Percentiles rank a stretch among this genome's conserved stretches.
Conservation (phyloP, 2,888 invertebrate species). For the Aquatica leii region DNA sequence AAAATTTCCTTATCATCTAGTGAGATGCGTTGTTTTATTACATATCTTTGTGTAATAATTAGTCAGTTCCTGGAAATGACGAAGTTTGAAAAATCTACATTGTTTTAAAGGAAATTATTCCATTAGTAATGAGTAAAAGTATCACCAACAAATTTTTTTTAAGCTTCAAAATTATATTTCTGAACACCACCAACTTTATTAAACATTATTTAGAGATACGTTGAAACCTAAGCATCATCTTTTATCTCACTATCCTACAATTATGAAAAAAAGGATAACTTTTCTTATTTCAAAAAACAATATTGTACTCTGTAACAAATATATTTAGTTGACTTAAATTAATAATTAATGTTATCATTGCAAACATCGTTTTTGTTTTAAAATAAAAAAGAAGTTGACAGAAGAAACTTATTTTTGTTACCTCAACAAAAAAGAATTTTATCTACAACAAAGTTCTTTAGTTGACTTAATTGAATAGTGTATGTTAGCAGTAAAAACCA, state of each 20-base stretch:
- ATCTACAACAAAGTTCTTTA: no score
- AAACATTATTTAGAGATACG: conserved; percentile 37
- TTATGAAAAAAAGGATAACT: conserved; percentile 38
- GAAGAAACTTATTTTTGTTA: no score
- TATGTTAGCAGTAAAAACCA: no score
- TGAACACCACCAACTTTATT: conserved; percentile 17
- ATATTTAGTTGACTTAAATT: no score
- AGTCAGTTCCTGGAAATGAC: conserved; percentile 44
- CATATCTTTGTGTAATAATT: conserved; percentile 43
- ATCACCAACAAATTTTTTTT: neutral
- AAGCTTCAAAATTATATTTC: neutral
- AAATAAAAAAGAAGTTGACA: no score
- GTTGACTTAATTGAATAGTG: no score
- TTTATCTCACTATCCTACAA: conserved; percentile 45
- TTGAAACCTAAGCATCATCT: conserved; percentile 45
- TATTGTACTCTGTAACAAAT: no score
- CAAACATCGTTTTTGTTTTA: no score
- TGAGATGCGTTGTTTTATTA: conserved; percentile 45
- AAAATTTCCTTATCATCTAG: conserved; percentile 40
- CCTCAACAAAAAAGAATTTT: no score
- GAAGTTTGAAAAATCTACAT: conserved; percentile 42
- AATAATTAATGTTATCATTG: no score
- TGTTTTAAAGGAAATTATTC: conserved; percentile 43
- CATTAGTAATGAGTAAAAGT: conserved; percentile 32
- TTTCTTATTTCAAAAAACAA: no score